Conservation (phyloP, 2,797 vertebrate genomes). For the Rhinichthys osculus region DNA sequence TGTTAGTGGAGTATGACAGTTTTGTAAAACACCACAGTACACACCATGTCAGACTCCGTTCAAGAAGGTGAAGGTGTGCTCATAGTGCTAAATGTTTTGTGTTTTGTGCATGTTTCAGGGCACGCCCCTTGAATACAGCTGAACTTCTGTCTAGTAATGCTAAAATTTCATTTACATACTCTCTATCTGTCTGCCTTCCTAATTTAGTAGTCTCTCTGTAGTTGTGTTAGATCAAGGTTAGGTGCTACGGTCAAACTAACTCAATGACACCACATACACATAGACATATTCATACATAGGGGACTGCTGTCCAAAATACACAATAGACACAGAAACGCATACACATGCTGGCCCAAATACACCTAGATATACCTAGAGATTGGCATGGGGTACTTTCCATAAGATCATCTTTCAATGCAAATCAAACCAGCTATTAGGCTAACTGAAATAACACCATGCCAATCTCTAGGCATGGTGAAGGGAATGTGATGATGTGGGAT, state of each 20-base stretch:
- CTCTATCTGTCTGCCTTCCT: neutral
- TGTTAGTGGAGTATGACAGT: neutral
- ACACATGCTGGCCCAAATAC: conserved; percentile 23
- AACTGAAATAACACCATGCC: too few species aligned
- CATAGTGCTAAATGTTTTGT: neutral
- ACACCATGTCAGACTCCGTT: neutral
- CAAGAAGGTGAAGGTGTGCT: neutral
- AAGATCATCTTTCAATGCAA: too few species aligned
- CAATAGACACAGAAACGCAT: neutral
- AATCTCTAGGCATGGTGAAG: too few species aligned
- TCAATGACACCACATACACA: conserved; percentile 15
- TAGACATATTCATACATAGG: conserved; percentile 22
- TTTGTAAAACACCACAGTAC: neutral
- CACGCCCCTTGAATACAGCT: neutral
- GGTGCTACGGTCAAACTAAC: neutral
- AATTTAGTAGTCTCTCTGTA: conserved; percentile 27
- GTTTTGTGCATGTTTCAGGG: neutral
- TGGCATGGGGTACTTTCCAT: too few species aligned
- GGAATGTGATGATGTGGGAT: too few species aligned
- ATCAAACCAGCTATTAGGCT: too few species aligned
- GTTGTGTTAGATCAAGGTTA: conserved; percentile 16
- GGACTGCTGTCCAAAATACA: too few species aligned
- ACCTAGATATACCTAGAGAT: too few species aligned
- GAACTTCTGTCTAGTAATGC: neutral
- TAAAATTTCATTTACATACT: neutral